Base-by-base conservation (phyloP, 2,888 invertebrate species). In the Meloe dianella region DNA sequence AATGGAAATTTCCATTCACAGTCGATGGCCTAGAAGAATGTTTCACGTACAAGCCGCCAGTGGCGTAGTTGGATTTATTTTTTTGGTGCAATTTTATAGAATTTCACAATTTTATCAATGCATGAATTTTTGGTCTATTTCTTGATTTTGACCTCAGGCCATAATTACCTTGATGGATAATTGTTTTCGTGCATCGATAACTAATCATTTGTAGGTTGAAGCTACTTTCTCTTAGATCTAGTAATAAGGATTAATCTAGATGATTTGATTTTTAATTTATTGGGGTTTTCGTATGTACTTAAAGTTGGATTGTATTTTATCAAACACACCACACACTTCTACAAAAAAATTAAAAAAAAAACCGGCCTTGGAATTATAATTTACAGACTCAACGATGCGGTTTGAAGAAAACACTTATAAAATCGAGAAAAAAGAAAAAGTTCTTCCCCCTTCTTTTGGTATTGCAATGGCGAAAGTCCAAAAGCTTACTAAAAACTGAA, bases 331-430 rank as follows among this genome's bases (percentile, higher is more conserved):
- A 30, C 58, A 57, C 57, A 12, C 9, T 54, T 30, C 57, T n/a
- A n/a, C n/a, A n/a, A n/a, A n/a, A n/a, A n/a, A n/a, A n/a, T n/a
- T n/a, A n/a, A n/a, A n/a, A n/a, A n/a, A 62, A 62, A 62, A 62
- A 62, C 62, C 35, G 62, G 62, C 56, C 62, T 62, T 62, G 62
- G 47, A 32, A 24, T 32, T 47, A 47, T 20, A 62, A 62, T 62
- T 62, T 54, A 56, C 56, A 24, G 30, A 35, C 9, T 29, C 38
- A n/a, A 62, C 35, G 22, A 56, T 17, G 32, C 20, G 27, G 62
- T 24, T n/a, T 35, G 24, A 62, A 56, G 41, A 41, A n/a, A 41
- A 6, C 41, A 41, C 41, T 41, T 41, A 17, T 2, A 1, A 30
- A 35, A 17, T n/a, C 30, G 4, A 14, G 10, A 30, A 29, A 10